A percentile compares a stretch with the other conserved stretches of the same genome.
Evolutionary conservation across 2,888 invertebrate genomes (phyloP).

Genomic region (Xanthia togata): DNA sequence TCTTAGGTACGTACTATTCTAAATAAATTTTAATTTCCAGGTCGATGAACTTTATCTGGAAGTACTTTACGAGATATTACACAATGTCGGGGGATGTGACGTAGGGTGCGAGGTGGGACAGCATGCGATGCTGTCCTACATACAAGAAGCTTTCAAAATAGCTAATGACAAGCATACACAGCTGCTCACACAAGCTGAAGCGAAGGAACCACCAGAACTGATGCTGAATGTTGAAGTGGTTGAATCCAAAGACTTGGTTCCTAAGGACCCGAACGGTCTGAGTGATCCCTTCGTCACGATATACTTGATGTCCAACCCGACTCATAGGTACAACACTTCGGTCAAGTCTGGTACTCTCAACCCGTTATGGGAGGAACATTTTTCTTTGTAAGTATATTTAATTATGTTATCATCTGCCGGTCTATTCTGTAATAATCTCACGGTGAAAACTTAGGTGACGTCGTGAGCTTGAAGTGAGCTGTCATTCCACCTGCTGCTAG

Average conservation of each 20-base stretch:
- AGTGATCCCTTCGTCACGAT: slow-evolving; percentile 99
- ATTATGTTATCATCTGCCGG: background rate
- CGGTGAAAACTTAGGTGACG: too few relatives aligned
- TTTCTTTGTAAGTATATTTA: slow-evolving; percentile 95
- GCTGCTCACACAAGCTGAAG: slow-evolving; percentile 93
- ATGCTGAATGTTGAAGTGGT: slow-evolving; percentile 96
- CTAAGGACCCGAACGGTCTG: slow-evolving; percentile 97
- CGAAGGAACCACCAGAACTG: slow-evolving; percentile 95
- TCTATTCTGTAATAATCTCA: too few relatives aligned
- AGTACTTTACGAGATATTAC: slow-evolving; percentile 95
- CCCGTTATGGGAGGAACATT: slow-evolving; percentile 99
- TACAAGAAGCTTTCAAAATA: slow-evolving; percentile 94
- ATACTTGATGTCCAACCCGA: slow-evolving; percentile 94
- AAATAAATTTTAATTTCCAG: slow-evolving; percentile 83
- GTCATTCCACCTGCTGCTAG: too few relatives aligned
- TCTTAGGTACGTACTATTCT: slow-evolving; percentile 9
- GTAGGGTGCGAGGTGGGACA: slow-evolving; percentile 93
- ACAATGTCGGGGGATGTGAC: slow-evolving; percentile 96
- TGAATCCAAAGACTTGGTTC: slow-evolving; percentile 95
- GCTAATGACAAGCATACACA: slow-evolving; percentile 94
- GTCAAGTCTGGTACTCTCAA: slow-evolving; percentile 97
- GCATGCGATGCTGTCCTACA: slow-evolving; percentile 93
- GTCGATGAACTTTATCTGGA: slow-evolving; percentile 96
- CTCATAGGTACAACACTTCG: slow-evolving; percentile 96
- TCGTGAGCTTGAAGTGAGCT: too few relatives aligned